Evolutionary conservation across 2,888 invertebrate genomes (phyloP).

Genomic region (Monochamus alternatus): DNA sequence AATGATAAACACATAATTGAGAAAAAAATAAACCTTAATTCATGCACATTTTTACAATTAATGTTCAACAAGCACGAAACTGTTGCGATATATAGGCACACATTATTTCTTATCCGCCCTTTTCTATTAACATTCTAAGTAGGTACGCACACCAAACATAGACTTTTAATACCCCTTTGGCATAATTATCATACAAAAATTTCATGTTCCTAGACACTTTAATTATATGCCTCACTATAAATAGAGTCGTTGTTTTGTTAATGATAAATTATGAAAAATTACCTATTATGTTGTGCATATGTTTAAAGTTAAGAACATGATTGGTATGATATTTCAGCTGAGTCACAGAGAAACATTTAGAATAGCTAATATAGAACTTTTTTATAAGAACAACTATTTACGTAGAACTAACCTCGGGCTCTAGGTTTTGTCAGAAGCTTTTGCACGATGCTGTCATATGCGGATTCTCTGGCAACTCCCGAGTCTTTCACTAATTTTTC

Average conservation of each 20-base stretch:
- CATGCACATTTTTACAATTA: background rate
- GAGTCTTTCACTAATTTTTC: conserved; percentile 97
- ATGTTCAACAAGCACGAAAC: background rate
- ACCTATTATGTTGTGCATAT: too few relatives aligned
- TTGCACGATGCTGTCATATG: conserved; percentile 91
- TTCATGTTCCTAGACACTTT: too few relatives aligned
- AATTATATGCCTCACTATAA: too few relatives aligned
- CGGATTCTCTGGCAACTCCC: conserved; percentile 90
- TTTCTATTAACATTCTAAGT: background rate
- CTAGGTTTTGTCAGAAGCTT: conserved; percentile 89
- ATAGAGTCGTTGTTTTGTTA: too few relatives aligned
- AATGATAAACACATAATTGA: background rate
- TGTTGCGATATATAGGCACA: background rate
- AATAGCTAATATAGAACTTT: too few relatives aligned
- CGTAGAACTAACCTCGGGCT: conserved; percentile 83
- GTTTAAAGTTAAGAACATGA: too few relatives aligned
- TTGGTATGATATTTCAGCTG: too few relatives aligned
- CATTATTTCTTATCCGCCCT: background rate
- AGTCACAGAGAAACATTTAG: too few relatives aligned
- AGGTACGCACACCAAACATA: background rate
- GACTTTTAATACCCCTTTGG: background rate
- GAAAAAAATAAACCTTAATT: background rate
- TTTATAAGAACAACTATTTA: too few relatives aligned
- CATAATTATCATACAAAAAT: too few relatives aligned
- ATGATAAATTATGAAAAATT: too few relatives aligned